Percentiles rank a stretch among this genome's conserved stretches.
phyloP scores from a whole-genome alignment of 2,113 vertebrate species.

The Deroptyus accipitrinus region DNA sequence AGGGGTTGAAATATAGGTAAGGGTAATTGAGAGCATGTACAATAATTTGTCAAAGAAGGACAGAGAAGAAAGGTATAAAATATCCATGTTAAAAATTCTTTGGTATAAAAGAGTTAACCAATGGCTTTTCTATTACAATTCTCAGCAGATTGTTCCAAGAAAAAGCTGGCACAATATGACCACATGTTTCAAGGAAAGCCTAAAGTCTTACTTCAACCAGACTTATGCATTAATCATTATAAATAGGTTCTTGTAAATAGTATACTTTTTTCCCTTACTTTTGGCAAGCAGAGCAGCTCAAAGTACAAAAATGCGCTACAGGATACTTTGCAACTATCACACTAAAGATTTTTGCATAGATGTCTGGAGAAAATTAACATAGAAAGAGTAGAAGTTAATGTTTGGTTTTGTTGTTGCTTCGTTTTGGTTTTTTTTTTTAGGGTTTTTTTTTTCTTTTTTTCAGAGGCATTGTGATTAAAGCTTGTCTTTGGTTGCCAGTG shows the following conservation, averaged over 20 bases:
- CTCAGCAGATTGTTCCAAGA: neutral
- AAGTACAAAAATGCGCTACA: neutral
- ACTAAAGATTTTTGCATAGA: neutral
- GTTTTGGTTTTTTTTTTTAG: neutral
- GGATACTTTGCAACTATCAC: neutral
- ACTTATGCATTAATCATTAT: neutral
- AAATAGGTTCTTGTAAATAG: conserved; percentile 21
- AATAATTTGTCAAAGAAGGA: neutral
- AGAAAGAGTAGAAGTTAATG: neutral
- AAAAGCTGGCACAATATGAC: neutral
- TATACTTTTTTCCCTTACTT: neutral
- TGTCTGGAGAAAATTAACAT: neutral
- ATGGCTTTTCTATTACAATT: neutral
- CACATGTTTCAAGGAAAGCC: neutral
- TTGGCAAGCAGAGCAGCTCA: neutral
- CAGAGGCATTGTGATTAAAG: neutral
- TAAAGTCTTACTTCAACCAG: neutral
- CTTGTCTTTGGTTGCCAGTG: neutral
- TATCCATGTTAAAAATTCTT: neutral
- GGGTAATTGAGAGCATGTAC: neutral
- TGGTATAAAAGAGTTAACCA: neutral
- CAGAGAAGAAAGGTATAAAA: neutral
- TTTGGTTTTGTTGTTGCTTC: neutral
- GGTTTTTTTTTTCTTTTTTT: neutral
- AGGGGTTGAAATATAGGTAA: neutral